Conservation (phyloP, 2,888 invertebrate species). For the Caenorhabditis doughertyi region DNA sequence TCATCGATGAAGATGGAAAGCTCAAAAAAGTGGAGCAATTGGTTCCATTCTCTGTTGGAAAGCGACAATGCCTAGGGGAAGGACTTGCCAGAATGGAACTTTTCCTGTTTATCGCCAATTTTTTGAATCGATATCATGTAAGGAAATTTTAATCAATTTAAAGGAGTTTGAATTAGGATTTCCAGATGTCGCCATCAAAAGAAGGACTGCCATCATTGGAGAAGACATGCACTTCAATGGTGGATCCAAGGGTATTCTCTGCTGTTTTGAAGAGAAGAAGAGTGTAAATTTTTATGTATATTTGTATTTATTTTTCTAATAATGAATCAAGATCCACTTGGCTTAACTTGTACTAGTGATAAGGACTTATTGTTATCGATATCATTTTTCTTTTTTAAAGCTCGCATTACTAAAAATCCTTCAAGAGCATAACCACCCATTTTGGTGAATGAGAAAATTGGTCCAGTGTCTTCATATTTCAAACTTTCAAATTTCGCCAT, state of each 20-base stretch:
- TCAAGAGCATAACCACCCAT: background rate
- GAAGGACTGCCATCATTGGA: conserved; percentile 21
- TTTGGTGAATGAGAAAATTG: background rate
- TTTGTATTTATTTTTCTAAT: too few species aligned
- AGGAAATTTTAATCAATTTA: background rate
- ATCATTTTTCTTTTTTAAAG: background rate
- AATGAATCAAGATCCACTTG: too few species aligned
- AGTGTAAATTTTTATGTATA: background rate
- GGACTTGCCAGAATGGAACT: conserved; percentile 62
- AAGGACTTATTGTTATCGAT: background rate
- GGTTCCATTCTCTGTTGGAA: conserved; percentile 60
- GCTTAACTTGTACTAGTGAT: too few species aligned
- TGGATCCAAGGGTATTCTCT: conserved; percentile 18
- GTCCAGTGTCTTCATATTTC: background rate
- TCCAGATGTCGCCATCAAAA: conserved; percentile 19
- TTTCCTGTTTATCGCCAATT: conserved; percentile 50
- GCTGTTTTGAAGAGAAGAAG: conserved; percentile 21
- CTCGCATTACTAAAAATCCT: background rate
- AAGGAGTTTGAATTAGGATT: background rate
- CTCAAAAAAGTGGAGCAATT: conserved; percentile 59
- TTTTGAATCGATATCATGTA: conserved; percentile 57
- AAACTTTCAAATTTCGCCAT: background rate
- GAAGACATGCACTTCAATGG: conserved; percentile 12
- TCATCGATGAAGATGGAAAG: conserved; percentile 72
- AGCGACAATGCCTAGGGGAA: conserved; percentile 56